Evolutionary conservation across 2,888 invertebrate species (phyloP), one percentile per base, ranked within the genome.

Genomic region (Dioctria rufipes): DNA sequence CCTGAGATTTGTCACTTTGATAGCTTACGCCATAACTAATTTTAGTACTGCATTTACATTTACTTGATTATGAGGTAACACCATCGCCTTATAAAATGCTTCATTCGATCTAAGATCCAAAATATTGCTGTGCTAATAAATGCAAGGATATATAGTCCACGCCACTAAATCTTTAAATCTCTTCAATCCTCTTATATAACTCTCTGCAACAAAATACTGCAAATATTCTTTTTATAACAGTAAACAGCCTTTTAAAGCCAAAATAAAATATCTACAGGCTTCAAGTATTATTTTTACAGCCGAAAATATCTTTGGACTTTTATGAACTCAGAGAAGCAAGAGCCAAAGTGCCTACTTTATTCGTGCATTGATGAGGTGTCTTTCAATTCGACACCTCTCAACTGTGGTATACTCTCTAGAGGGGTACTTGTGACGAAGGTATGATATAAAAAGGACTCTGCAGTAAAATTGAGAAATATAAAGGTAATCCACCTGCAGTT

Each of bases 331-430:
- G 11, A 25, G 25, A 43, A 51, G 40, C 51, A 49, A 75, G 25
- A 60, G 46, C 54, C 61, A 61, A 75, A 75, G 75, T 58, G 58
- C 60, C 60, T 60, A 40, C 61, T 75, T 75, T 43, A 75, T 43
- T 60, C 58, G 60, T 61, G 42, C 73, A 75, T 75, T 75, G 73
- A 75, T 75, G 60, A 75, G 75, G 60, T 75, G 60, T 75, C 58
- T 75, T 75, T 58, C 60, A 75, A n/a, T 58, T 61, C 75, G 61
- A 75, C 60, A 60, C 75, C 58, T 75, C 46, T 11, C 46, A 43
- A 25, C 25, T 25, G 61, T 42, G 42, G 61, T 40, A 60, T 25
- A 25, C 25, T 25, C 60, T 43, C 46, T 5, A 46, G 25, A 43
- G 43, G 46, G 40, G 54, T 39, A 73, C 73, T 73, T 73, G 11